A percentile compares a stretch with the other conserved stretches of the same genome.
Evolutionary conservation across 2,113 vertebrate species (phyloP).

Genomic region (Periophthalmodon schlosseri): DNA sequence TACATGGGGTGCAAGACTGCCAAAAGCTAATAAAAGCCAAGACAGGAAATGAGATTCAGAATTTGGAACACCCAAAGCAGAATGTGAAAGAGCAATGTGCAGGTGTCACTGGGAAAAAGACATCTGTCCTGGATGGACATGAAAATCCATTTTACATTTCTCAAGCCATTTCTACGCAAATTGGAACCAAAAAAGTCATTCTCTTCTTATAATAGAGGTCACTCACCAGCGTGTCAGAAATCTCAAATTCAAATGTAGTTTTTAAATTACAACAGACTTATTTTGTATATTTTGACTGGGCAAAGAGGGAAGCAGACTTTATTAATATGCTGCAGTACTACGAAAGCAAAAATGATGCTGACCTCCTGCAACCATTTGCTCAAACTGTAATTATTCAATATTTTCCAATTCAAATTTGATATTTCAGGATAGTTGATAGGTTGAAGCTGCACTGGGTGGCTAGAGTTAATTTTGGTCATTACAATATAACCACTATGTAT

Average conservation of each 20-base stretch:
- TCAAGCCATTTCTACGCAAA: background rate
- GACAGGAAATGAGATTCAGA: background rate
- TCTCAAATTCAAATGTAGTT: background rate
- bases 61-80: background rate
- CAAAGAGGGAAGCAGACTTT: background rate
- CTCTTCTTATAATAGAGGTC: background rate
- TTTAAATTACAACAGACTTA: background rate
- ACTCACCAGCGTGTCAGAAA: background rate
- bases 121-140: background rate
- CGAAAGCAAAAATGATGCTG: no score
- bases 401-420: no score
- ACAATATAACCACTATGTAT: no score
- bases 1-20: background rate
- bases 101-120: background rate
- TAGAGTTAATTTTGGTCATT: no score
- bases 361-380: no score
- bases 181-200: background rate
- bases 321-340: background rate
- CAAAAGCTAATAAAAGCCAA: background rate
- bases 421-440: no score
- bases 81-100: background rate
- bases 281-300: background rate
- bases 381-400: no score
- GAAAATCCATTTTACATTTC: background rate
- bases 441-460: no score